Evolutionary conservation across 1,140 invertebrate genomes (phyloP).

Genomic region (Lepidostoma basale): DNA sequence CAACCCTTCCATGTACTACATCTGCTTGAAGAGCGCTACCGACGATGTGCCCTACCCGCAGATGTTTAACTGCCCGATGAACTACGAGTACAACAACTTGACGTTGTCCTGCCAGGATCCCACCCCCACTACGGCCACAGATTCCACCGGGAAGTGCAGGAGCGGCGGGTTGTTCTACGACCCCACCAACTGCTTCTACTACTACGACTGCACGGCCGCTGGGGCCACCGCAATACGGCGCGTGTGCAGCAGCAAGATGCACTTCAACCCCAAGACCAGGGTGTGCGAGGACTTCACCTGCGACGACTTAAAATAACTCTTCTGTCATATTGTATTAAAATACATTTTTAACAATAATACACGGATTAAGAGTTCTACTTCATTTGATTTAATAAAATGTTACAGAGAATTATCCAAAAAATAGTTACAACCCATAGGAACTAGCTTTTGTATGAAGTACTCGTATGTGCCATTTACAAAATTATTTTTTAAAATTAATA

Average conservation of each 20-base stretch:
- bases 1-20: conserved; percentile 53
- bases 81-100: not conserved
- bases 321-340: too few relatives aligned
- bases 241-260: not conserved
- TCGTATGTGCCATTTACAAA: too few relatives aligned
- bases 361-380: too few relatives aligned
- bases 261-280: not conserved
- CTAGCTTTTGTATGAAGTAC: too few relatives aligned
- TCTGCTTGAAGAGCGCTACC: conserved; percentile 47
- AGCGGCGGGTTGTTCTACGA: not conserved
- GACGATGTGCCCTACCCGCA: not conserved
- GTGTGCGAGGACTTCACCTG: not conserved
- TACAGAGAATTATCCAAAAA: too few relatives aligned
- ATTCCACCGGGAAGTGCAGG: not conserved
- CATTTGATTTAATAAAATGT: too few relatives aligned
- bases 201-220: not conserved
- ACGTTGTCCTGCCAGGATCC: conserved; percentile 8
- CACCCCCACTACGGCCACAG: not conserved
- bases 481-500: too few relatives aligned
- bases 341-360: too few relatives aligned
- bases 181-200: not conserved
- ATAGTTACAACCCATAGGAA: too few relatives aligned
- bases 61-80: conserved; percentile 11
- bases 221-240: not conserved
- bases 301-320: too few relatives aligned